Conservation (phyloP, 64 coral and sea anemone genomes). For the Stichodactyla mertensii region DNA sequence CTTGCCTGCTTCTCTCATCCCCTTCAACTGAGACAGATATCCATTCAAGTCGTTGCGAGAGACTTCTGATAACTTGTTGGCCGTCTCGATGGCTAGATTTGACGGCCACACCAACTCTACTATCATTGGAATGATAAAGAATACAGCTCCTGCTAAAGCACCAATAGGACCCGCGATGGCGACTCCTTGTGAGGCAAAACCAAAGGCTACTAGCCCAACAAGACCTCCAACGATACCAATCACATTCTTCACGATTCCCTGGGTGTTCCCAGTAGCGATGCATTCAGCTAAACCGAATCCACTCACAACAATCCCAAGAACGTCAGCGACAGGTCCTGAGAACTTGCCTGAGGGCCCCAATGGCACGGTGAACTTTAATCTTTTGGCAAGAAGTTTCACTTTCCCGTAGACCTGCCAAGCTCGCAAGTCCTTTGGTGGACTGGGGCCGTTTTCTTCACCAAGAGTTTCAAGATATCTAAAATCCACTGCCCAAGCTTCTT, state of each 20-base stretch:
- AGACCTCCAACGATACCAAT: slow-evolving; percentile 50
- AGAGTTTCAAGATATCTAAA: background rate
- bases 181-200: background rate
- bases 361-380: slow-evolving; percentile 23
- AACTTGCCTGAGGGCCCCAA: slow-evolving; percentile 4
- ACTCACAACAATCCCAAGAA: slow-evolving; percentile 50
- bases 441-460: background rate
- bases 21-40: slow-evolving; percentile 30
- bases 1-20: slow-evolving; percentile 17
- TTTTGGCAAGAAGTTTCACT: slow-evolving; percentile 19
- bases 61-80: slow-evolving; percentile 63
- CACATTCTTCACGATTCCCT: slow-evolving; percentile 57
- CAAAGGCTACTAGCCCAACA: slow-evolving; percentile 48
- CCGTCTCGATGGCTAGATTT: slow-evolving; percentile 62
- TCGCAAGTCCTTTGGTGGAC: background rate
- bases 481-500: background rate
- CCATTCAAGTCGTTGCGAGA: slow-evolving; percentile 52
- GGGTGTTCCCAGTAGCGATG: slow-evolving; percentile 37
- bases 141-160: slow-evolving; percentile 21
- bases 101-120: slow-evolving; percentile 50
- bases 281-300: slow-evolving; percentile 40
- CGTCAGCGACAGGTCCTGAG: slow-evolving; percentile 42
- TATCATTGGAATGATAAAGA: slow-evolving; percentile 54
- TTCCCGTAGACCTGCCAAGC: slow-evolving; percentile 12
- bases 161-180: slow-evolving; percentile 14